A percentile compares a stretch with the other conserved stretches of the same genome.
phyloP scores from a whole-genome alignment of 2,888 invertebrate genomes.

The Hyalella azteca region DNA sequence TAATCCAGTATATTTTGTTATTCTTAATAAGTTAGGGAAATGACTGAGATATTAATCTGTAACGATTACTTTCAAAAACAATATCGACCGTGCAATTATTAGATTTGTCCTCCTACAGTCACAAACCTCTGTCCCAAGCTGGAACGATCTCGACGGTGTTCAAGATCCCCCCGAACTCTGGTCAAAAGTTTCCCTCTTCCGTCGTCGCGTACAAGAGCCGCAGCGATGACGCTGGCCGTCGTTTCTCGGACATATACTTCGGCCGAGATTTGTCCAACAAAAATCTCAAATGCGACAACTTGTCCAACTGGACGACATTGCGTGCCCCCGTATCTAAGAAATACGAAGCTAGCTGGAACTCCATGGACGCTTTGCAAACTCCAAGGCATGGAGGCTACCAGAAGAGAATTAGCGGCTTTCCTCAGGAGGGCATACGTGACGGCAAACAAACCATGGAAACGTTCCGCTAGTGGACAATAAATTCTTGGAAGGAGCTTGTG shows the following conservation, averaged over 20 bases:
- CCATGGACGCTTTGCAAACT: not conserved
- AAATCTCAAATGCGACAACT: not conserved
- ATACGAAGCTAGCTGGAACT: conserved; percentile 8
- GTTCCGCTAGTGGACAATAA: not conserved
- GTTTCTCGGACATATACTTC: conserved; percentile 11
- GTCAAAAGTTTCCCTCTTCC: not conserved
- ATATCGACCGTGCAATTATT: too few relatives aligned
- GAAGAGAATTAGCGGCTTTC: not conserved
- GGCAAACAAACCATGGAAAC: not conserved
- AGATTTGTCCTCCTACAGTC: not conserved
- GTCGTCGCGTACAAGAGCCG: not conserved
- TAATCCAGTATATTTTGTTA: too few relatives aligned
- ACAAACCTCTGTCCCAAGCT: conserved; percentile 8
- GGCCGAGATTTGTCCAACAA: not conserved
- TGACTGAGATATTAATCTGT: too few relatives aligned
- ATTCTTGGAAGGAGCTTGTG: not conserved
- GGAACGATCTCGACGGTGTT: not conserved
- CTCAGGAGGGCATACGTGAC: too few relatives aligned
- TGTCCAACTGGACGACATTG: not conserved
- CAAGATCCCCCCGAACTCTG: not conserved
- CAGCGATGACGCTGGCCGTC: not conserved
- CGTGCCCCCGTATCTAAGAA: not conserved
- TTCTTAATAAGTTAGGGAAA: too few relatives aligned
- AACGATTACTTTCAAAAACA: too few relatives aligned
- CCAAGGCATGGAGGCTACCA: not conserved